Evolutionary conservation across 92 coral and sea anemone genomes (phyloP).

Genomic region (Hydrozoanthus gracilis): DNA sequence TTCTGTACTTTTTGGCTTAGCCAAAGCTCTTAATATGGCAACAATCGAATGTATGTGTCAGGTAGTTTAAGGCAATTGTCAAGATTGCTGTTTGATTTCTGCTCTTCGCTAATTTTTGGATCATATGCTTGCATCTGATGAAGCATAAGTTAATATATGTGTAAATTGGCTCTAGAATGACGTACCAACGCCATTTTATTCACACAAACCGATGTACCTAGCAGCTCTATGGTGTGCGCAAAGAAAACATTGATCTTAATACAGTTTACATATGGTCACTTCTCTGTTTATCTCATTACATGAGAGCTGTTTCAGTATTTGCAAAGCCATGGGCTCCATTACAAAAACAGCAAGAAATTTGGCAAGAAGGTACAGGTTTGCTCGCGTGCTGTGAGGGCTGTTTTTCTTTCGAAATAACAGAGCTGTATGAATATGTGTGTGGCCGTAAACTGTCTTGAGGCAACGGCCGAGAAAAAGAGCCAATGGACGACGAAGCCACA

Average conservation of each 20-base stretch:
- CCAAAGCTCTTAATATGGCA: slow-evolving; percentile 18
- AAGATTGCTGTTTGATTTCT: not conserved
- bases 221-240: slow-evolving; percentile 40
- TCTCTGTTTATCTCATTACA: slow-evolving; percentile 53
- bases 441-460: slow-evolving; percentile 21
- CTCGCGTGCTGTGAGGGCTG: slow-evolving; percentile 49
- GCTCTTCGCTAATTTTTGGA: not conserved
- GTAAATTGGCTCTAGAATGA: slow-evolving; percentile 33
- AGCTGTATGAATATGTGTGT: slow-evolving; percentile 23
- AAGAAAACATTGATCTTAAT: slow-evolving; percentile 50
- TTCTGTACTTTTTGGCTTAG: slow-evolving; percentile 33
- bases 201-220: not conserved
- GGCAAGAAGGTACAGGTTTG: slow-evolving; percentile 31
- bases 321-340: slow-evolving; percentile 43
- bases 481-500: not conserved
- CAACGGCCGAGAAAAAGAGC: not conserved
- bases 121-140: slow-evolving; percentile 35
- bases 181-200: slow-evolving; percentile 10
- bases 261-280: slow-evolving; percentile 50
- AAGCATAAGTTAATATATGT: slow-evolving; percentile 14
- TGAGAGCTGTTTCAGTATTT: slow-evolving; percentile 43
- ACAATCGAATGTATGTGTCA: not conserved
- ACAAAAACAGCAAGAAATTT: slow-evolving; percentile 49
- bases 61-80: not conserved
- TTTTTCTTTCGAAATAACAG: slow-evolving; percentile 43